Conservation (phyloP, 2,113 vertebrate species). For the Redunca redunca region DNA sequence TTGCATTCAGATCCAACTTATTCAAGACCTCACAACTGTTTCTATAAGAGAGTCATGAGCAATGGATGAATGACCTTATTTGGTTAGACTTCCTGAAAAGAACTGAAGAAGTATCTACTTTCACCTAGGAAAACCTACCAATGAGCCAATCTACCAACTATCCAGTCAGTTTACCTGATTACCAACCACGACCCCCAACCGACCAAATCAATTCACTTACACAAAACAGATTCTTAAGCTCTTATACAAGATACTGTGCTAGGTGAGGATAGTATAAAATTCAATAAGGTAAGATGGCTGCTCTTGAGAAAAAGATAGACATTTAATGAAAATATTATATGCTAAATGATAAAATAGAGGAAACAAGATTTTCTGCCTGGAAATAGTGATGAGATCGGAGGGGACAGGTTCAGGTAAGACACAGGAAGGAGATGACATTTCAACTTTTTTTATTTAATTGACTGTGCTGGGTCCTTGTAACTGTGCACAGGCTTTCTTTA, state of each 20-base stretch:
- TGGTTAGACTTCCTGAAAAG: not conserved
- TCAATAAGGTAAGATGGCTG: not conserved
- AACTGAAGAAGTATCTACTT: not conserved
- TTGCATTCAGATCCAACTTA: not conserved
- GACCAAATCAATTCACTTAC: not conserved
- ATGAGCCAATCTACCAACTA: not conserved
- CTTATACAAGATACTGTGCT: not conserved
- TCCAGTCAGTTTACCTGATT: not conserved
- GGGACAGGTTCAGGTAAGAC: not conserved
- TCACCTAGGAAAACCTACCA: not conserved
- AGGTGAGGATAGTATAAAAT: not conserved
- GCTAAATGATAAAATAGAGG: not conserved
- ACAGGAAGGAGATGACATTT: not conserved
- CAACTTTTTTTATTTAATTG: not conserved
- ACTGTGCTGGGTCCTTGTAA: not conserved
- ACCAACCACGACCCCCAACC: not conserved
- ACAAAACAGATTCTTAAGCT: not conserved
- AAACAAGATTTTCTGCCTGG: not conserved
- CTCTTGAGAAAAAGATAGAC: not conserved
- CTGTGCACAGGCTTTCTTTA: not conserved
- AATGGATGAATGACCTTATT: not conserved
- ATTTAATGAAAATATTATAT: not conserved
- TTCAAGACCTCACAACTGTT: not conserved
- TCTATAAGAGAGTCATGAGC: not conserved
- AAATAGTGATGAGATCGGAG: not conserved